These are phyloP conservation scores for Atethmia centrago DNA, from an alignment of 2,888 invertebrate genomes.

Conservation along the genomic window DNA sequence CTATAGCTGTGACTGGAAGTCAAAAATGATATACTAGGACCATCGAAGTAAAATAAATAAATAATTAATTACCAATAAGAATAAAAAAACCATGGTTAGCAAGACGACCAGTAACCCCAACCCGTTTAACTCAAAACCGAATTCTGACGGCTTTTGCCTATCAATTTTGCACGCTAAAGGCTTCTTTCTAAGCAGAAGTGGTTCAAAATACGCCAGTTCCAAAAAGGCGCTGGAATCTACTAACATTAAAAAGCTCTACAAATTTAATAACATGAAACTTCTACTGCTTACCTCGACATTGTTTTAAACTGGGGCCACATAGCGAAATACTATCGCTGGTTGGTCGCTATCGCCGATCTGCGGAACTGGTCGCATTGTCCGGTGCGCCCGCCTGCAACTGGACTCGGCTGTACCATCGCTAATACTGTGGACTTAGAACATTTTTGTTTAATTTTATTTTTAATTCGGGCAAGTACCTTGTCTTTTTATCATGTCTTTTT, in stretches of 20 bases:
- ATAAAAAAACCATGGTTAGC: too few relatives aligned
- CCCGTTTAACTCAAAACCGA: not conserved
- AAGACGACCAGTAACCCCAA: too few relatives aligned
- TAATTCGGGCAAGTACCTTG: not conserved
- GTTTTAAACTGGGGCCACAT: slow-evolving; percentile 58
- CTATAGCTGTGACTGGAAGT: too few relatives aligned
- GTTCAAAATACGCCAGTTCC: not conserved
- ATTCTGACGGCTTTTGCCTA: not conserved
- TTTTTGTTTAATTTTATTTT: slow-evolving; percentile 1
- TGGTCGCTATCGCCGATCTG: slow-evolving; percentile 74
- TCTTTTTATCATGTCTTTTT: not conserved
- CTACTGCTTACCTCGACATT: slow-evolving; percentile 33
- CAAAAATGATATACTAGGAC: too few relatives aligned
- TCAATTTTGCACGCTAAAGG: not conserved
- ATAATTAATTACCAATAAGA: too few relatives aligned
- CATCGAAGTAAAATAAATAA: too few relatives aligned
- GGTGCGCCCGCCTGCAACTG: slow-evolving; percentile 72
- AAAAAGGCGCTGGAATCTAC: not conserved
- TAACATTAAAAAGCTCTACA: not conserved
- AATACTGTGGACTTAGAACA: slow-evolving; percentile 49
- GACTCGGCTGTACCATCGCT: slow-evolving; percentile 58
- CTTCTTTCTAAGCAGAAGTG: not conserved
- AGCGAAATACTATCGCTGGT: slow-evolving; percentile 67
- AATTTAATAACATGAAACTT: slow-evolving; percentile 30
- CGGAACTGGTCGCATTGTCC: slow-evolving; percentile 75